Conservation (phyloP, 2,888 invertebrate species). For the Tetanocera ferruginea region DNA sequence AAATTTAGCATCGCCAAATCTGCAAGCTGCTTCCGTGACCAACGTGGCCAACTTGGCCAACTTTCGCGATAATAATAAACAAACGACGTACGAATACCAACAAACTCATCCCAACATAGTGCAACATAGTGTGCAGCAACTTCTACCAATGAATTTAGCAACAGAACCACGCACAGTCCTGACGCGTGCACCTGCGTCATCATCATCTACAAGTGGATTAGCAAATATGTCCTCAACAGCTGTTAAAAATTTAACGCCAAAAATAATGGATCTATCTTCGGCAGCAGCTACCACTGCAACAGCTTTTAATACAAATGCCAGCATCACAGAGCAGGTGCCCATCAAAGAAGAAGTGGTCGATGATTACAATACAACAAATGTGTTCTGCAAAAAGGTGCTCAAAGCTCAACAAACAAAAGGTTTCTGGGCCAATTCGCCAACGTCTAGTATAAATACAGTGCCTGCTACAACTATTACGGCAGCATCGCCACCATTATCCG, state of each 20-base stretch:
- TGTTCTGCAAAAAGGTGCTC: slow-evolving; percentile 69
- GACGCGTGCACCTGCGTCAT: slow-evolving; percentile 40
- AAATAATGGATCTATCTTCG: slow-evolving; percentile 59
- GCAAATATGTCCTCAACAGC: slow-evolving; percentile 47
- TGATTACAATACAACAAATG: slow-evolving; percentile 65
- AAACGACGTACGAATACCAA: slow-evolving; percentile 41
- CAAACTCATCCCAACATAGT: slow-evolving; percentile 22
- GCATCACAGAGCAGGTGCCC: background rate
- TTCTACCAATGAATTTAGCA: slow-evolving; percentile 67
- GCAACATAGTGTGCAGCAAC: slow-evolving; percentile 48
- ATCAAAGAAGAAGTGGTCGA: slow-evolving; percentile 66
- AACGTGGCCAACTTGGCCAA: slow-evolving; percentile 45
- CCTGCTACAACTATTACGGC: slow-evolving; percentile 62
- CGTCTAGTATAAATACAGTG: slow-evolving; percentile 46
- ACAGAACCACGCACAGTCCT: slow-evolving; percentile 51
- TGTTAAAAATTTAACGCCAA: slow-evolving; percentile 64
- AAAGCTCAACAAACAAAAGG: slow-evolving; percentile 70
- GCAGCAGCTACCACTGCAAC: slow-evolving; percentile 48
- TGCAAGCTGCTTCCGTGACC: slow-evolving; percentile 41
- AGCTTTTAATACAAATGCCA: slow-evolving; percentile 21
- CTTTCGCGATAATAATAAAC: background rate
- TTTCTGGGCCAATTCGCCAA: slow-evolving; percentile 64
- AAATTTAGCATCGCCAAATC: slow-evolving; percentile 46
- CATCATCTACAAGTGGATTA: slow-evolving; percentile 10
- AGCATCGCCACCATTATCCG: slow-evolving; percentile 52